Conservation (phyloP, 30 jellyfish, hydroid and myxozoan genomes). For the Chironex yamaguchii region DNA sequence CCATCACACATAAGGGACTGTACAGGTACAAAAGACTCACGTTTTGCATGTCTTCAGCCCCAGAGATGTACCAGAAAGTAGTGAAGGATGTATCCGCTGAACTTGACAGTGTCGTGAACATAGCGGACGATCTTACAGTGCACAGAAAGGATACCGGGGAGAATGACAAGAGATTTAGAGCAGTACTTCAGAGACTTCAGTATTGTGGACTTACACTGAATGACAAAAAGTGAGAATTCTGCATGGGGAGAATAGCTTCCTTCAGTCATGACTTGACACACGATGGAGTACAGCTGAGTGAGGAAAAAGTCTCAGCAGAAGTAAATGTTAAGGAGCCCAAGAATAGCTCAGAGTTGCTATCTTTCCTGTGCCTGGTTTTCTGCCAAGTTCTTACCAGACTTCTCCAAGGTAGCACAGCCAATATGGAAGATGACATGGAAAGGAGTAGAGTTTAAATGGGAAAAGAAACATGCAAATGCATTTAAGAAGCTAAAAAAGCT, state of each 20-base stretch:
- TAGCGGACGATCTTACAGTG: constrained; percentile 62
- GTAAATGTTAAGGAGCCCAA: no score
- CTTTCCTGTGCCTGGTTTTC: no score
- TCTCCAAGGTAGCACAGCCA: constrained; percentile 66
- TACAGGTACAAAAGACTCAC: constrained; percentile 61
- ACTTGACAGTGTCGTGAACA: constrained; percentile 2
- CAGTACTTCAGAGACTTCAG: constrained; percentile 34
- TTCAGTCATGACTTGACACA: no score
- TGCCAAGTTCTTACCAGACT: constrained; percentile 41
- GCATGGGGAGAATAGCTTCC: no score
- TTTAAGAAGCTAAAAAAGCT: constrained; percentile 37
- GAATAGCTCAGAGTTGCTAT: no score
- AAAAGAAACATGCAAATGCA: constrained; percentile 47
- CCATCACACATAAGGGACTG: constrained; percentile 57
- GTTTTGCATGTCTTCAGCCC: constrained; percentile 78
- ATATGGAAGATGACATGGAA: constrained; percentile 56
- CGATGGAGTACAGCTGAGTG: no score
- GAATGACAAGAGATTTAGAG: constrained; percentile 44
- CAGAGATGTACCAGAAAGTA: constrained; percentile 64
- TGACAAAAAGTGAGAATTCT: constrained; percentile 58
- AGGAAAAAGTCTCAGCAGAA: no score
- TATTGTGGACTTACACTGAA: constrained; percentile 53
- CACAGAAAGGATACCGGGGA: constrained; percentile 47
- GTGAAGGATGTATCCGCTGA: constrained; percentile 37
- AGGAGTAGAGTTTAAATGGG: constrained; percentile 49